These are phyloP conservation scores for Cerceris ruficornis DNA, from an alignment of 2,888 invertebrate species.

Conservation along the genomic window DNA sequence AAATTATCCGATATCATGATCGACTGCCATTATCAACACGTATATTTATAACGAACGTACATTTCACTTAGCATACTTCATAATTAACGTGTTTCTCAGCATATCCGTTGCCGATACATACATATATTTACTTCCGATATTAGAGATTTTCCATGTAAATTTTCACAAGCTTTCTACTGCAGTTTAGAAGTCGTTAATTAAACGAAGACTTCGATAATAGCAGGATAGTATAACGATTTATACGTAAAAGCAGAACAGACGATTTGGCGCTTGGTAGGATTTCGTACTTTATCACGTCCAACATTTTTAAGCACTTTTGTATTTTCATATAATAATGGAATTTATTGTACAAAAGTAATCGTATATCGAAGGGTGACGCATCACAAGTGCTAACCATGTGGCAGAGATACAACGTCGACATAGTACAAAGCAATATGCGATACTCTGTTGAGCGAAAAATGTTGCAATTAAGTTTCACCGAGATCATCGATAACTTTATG, in stretches of 20 bases:
- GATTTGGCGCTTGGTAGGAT: slow-evolving; percentile 43
- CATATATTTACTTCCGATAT: slow-evolving; percentile 53
- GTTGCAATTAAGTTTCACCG: slow-evolving; percentile 2
- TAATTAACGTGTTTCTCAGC: slow-evolving; percentile 50
- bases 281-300: slow-evolving; percentile 54
- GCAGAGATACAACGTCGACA: slow-evolving; percentile 50
- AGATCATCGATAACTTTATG: slow-evolving; percentile 15
- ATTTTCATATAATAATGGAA: slow-evolving; percentile 55
- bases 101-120: slow-evolving; percentile 59
- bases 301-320: slow-evolving; percentile 59
- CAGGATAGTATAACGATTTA: slow-evolving; percentile 44
- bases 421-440: slow-evolving; percentile 63
- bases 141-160: slow-evolving; percentile 45
- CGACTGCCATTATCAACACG: not conserved
- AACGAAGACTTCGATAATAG: slow-evolving; percentile 29
- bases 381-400: slow-evolving; percentile 51
- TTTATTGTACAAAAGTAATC: slow-evolving; percentile 59
- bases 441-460: slow-evolving; percentile 32
- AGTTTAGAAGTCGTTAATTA: slow-evolving; percentile 30
- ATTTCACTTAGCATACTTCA: slow-evolving; percentile 37
- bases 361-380: slow-evolving; percentile 34
- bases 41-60: slow-evolving; percentile 32
- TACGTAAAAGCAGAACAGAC: slow-evolving; percentile 19
- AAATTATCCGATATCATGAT: too few relatives aligned
- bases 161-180: slow-evolving; percentile 46